Conservation (phyloP, 2,797 vertebrate genomes). For the Acomys russatus region DNA sequence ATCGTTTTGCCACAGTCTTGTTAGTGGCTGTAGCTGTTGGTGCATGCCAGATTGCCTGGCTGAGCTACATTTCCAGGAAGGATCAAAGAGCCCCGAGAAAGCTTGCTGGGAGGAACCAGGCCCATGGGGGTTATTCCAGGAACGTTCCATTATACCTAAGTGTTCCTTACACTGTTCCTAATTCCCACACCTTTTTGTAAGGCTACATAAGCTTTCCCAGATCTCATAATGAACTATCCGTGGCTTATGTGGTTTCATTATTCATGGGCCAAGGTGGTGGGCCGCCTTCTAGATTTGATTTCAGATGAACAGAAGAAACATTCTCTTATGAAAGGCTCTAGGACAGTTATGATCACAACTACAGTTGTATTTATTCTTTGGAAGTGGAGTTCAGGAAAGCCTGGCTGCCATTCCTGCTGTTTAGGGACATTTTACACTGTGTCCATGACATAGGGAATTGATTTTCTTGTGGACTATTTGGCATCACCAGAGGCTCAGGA, state of each 20-base stretch:
- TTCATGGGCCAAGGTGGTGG: neutral
- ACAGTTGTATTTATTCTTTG: neutral
- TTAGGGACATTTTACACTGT: neutral
- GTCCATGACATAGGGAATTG: neutral
- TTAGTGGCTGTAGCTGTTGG: neutral
- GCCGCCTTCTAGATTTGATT: neutral
- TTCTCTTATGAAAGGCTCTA: neutral
- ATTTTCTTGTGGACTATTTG: neutral
- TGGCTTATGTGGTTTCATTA: neutral
- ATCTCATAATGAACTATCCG: neutral
- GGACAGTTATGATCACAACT: neutral
- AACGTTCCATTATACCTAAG: neutral
- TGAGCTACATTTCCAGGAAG: neutral
- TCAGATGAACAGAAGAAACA: slow-evolving; percentile 20
- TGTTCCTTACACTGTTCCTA: neutral
- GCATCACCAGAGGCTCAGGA: neutral
- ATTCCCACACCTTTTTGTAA: neutral
- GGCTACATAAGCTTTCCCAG: slow-evolving; percentile 7
- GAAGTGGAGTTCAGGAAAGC: neutral
- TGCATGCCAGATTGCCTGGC: neutral
- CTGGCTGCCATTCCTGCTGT: neutral
- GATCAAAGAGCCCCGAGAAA: neutral
- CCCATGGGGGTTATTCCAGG: neutral
- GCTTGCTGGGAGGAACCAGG: accelerated
- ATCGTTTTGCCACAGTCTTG: neutral